A percentile compares a stretch with the other conserved stretches of the same genome.
Evolutionary conservation across 2,888 invertebrate species (phyloP).

Genomic region (Amblyjoppa fuscipennis): DNA sequence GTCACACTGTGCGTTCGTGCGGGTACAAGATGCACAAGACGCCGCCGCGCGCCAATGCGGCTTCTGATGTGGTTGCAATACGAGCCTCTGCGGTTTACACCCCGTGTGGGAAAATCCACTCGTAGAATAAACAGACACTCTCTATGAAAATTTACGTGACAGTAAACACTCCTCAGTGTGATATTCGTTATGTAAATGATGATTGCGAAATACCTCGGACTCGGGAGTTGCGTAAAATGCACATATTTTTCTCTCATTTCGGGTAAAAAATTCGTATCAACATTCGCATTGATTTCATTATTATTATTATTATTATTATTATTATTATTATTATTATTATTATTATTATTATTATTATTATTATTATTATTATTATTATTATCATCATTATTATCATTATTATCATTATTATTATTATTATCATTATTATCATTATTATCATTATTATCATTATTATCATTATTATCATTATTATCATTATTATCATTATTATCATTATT

Average conservation of each 20-base stretch:
- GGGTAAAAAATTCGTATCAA: not conserved
- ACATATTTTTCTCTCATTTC: not conserved
- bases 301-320: too few relatives aligned
- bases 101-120: conserved; percentile 77
- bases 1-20: not conserved
- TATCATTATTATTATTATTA: not conserved
- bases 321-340: not conserved
- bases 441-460: not conserved
- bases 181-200: not conserved
- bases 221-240: not conserved
- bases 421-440: not conserved
- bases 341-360: not conserved
- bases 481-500: too few relatives aligned
- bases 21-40: conserved; percentile 32
- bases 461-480: not conserved
- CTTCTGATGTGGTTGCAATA: conserved; percentile 76
- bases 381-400: not conserved
- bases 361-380: not conserved
- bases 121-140: conserved; percentile 57
- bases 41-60: conserved; percentile 68
- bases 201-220: not conserved
- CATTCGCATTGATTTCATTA: not conserved
- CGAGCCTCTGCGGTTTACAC: conserved; percentile 78
- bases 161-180: not conserved
- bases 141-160: conserved; percentile 20